phyloP scores from a whole-genome alignment of 1,140 invertebrate species.

The Elysia chlorotica region DNA sequence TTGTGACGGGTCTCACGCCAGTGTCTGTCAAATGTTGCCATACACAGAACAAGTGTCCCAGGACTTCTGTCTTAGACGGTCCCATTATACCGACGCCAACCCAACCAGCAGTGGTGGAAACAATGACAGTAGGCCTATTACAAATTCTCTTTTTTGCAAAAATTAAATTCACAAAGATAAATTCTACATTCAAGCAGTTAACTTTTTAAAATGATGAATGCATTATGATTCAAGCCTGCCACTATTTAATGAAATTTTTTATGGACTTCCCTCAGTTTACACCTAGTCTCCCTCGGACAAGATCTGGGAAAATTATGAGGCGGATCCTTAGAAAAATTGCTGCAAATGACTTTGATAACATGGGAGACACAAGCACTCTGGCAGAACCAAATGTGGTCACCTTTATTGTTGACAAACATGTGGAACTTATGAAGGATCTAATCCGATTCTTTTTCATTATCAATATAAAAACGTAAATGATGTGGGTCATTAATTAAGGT shows the following conservation, averaged over 20 bases:
- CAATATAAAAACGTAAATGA: too few relatives aligned
- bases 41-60: background rate
- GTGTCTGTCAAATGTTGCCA: too few relatives aligned
- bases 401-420: slow-evolving; percentile 41
- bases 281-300: slow-evolving; percentile 59
- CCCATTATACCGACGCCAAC: background rate
- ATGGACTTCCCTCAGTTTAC: slow-evolving; percentile 45
- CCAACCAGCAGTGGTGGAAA: background rate
- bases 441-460: too few relatives aligned
- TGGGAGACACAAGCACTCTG: slow-evolving; percentile 92
- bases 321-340: slow-evolving; percentile 63
- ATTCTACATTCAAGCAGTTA: too few relatives aligned
- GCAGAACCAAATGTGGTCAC: slow-evolving; percentile 84
- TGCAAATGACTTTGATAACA: slow-evolving; percentile 66
- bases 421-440: too few relatives aligned
- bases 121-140: background rate
- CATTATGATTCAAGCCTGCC: background rate
- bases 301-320: slow-evolving; percentile 65
- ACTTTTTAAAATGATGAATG: background rate
- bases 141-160: background rate
- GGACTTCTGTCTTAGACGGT: background rate
- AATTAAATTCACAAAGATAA: too few relatives aligned
- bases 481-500: too few relatives aligned
- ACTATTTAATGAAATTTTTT: background rate
- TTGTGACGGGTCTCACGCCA: too few relatives aligned